These are phyloP conservation scores for Gari tellinella DNA, from an alignment of 2,888 invertebrate species.

Conservation along the genomic window DNA sequence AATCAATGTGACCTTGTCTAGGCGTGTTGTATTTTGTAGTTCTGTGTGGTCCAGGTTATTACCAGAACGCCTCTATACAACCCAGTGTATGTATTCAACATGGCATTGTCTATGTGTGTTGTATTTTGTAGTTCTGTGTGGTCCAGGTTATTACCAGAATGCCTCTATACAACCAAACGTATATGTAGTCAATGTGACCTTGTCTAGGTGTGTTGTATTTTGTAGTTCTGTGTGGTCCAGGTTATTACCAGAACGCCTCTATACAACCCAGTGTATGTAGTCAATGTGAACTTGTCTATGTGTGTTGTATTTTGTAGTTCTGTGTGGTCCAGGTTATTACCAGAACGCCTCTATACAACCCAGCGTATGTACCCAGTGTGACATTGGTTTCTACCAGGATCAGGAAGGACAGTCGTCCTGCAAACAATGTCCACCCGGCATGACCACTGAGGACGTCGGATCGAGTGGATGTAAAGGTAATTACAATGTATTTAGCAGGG, in stretches of 20 bases:
- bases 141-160: constrained; percentile 39
- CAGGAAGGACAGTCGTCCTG: constrained; percentile 21
- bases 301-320: constrained; percentile 27
- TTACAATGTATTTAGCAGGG: no score
- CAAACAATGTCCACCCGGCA: constrained; percentile 33
- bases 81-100: no score
- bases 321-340: constrained; percentile 40
- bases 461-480: constrained; percentile 18
- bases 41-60: no score
- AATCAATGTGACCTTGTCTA: no score
- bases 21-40: no score
- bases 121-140: constrained; percentile 40
- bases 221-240: no score
- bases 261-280: no score
- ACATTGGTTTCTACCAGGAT: constrained; percentile 43
- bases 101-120: no score
- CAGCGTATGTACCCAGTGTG: constrained; percentile 35
- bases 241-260: no score
- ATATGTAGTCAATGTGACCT: constrained; percentile 45
- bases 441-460: constrained; percentile 38
- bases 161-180: not conserved
- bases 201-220: no score
- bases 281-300: no score
- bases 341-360: constrained; percentile 17
- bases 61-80: no score